Evolutionary conservation across 2,113 vertebrate species (phyloP).

Genomic region (Gasterosteus aculeatus): DNA sequence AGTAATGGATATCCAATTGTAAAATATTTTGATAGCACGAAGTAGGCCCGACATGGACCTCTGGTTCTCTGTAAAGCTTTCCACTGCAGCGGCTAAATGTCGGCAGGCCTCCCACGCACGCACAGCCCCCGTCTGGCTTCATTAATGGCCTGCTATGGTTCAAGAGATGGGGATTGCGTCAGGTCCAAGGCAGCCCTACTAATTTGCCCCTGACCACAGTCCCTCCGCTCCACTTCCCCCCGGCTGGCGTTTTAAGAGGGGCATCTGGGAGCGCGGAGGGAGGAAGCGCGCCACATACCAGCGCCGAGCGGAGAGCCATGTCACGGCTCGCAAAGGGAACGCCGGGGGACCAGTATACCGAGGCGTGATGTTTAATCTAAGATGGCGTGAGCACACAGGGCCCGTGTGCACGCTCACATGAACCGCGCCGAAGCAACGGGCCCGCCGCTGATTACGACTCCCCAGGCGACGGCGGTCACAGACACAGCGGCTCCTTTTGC

Average conservation of each 20-base stretch:
- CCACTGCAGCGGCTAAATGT: slow-evolving; percentile 50
- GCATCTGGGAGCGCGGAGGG: slow-evolving; percentile 65
- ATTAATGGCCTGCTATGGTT: slow-evolving; percentile 74
- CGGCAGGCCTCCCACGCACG: slow-evolving; percentile 64
- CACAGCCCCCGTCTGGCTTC: slow-evolving; percentile 64
- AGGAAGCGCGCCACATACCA: slow-evolving; percentile 64
- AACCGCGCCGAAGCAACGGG: slow-evolving; percentile 11
- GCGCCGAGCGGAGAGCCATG: slow-evolving; percentile 37
- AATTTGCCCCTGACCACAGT: slow-evolving; percentile 71
- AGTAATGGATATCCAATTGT: slow-evolving; percentile 67
- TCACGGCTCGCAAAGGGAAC: slow-evolving; percentile 29
- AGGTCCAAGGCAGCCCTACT: slow-evolving; percentile 70
- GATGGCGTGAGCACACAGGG: slow-evolving; percentile 21
- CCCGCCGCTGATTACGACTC: slow-evolving; percentile 5
- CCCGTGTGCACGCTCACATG: slow-evolving; percentile 35
- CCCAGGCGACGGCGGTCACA: background rate
- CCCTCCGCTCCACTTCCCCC: slow-evolving; percentile 62
- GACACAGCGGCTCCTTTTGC: slow-evolving; percentile 4
- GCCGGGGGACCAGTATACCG: slow-evolving; percentile 16
- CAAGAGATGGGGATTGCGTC: slow-evolving; percentile 65
- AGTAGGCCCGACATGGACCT: slow-evolving; percentile 55
- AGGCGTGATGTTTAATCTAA: slow-evolving; percentile 65
- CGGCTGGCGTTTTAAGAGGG: slow-evolving; percentile 63
- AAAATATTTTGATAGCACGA: slow-evolving; percentile 75
- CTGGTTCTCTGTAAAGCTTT: slow-evolving; percentile 70